A percentile compares a stretch with the other conserved stretches of the same genome.
These are phyloP conservation scores for Micronycteris hirsuta DNA, from an alignment of 2,113 vertebrate species.

Conservation along the genomic window DNA sequence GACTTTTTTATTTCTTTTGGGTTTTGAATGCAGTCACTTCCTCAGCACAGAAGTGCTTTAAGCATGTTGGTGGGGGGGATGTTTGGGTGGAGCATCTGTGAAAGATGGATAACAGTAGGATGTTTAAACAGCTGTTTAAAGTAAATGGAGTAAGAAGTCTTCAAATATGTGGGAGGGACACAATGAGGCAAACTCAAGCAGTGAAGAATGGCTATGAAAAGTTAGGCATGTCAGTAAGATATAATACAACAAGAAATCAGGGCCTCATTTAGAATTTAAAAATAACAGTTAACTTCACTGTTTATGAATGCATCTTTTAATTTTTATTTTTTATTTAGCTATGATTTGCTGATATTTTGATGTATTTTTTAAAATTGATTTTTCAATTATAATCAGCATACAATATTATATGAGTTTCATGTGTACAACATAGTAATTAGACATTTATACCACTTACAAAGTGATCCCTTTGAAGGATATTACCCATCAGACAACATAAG, in stretches of 20 bases:
- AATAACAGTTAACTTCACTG: background rate
- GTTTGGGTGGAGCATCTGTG: background rate
- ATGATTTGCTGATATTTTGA: background rate
- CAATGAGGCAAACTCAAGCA: background rate
- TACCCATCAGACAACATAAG: background rate
- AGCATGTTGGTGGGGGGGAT: background rate
- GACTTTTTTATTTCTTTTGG: background rate
- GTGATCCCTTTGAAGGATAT: background rate
- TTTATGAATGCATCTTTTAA: background rate
- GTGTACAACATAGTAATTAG: background rate
- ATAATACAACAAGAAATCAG: background rate
- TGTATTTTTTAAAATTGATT: background rate
- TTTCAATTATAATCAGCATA: background rate
- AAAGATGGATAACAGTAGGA: background rate
- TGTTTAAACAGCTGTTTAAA: background rate
- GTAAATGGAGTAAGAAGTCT: background rate
- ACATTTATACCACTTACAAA: background rate
- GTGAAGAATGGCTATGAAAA: background rate
- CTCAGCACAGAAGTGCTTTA: background rate
- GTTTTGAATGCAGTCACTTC: background rate
- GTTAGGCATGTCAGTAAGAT: background rate
- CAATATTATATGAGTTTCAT: background rate
- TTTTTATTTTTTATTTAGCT: background rate
- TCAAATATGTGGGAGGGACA: background rate
- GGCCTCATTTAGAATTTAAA: background rate